Percentiles rank a stretch among this genome's conserved stretches.
Conservation (phyloP, 2,113 vertebrate species). For the Caracal caracal region DNA sequence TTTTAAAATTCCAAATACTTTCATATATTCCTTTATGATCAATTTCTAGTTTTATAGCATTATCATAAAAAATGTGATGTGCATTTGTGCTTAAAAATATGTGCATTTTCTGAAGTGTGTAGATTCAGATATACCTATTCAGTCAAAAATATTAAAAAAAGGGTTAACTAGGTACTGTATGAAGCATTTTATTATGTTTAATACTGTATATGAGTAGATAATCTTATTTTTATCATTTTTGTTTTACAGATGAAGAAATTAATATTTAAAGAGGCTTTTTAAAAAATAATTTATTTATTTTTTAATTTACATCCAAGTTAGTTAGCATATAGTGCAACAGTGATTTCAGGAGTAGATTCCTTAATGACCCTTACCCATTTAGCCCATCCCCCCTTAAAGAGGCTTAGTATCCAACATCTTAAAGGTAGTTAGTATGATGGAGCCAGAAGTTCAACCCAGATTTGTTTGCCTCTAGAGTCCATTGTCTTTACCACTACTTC, state of each 20-base stretch:
- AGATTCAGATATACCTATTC: background rate
- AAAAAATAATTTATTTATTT: too few relatives aligned
- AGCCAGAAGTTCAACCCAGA: background rate
- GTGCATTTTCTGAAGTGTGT: background rate
- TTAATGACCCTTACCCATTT: too few relatives aligned
- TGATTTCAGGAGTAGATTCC: too few relatives aligned
- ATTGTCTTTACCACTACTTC: background rate
- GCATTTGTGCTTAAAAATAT: background rate
- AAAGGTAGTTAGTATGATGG: background rate
- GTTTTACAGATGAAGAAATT: background rate
- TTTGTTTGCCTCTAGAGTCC: background rate
- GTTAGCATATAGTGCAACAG: too few relatives aligned
- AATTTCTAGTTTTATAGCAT: background rate
- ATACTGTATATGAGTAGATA: background rate
- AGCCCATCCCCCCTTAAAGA: too few relatives aligned
- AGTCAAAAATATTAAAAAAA: background rate
- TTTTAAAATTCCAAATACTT: background rate
- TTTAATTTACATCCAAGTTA: too few relatives aligned
- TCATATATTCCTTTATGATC: background rate
- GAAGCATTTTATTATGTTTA: background rate
- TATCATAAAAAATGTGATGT: background rate
- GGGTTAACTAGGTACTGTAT: background rate
- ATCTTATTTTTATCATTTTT: background rate
- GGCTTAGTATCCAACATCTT: background rate
- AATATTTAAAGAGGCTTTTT: background rate